These are phyloP conservation scores for Barbus barbus DNA, from an alignment of 2,113 vertebrate genomes.

Conservation along the genomic window DNA sequence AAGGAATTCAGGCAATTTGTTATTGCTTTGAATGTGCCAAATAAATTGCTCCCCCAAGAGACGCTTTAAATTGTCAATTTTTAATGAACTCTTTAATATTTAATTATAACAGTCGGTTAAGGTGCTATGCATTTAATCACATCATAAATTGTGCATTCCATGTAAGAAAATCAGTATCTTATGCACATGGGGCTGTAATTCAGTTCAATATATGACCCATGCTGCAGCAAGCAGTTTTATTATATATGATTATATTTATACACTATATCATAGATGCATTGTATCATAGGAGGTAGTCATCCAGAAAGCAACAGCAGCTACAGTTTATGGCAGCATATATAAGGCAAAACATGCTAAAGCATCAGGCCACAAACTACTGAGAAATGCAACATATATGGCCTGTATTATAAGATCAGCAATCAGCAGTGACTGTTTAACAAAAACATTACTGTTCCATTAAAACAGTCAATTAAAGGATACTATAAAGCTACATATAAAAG, in stretches of 20 bases:
- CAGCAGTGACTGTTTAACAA: background rate
- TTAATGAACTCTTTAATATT: constrained; percentile 30
- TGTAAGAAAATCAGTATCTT: background rate
- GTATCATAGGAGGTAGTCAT: constrained; percentile 29
- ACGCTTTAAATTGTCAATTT: constrained; percentile 11
- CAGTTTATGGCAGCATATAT: constrained; percentile 28
- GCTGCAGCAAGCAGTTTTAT: constrained; percentile 25
- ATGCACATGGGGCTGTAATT: background rate
- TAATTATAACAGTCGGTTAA: constrained; percentile 26
- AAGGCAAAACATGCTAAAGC: constrained; percentile 33
- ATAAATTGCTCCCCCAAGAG: background rate
- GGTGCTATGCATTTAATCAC: constrained; percentile 3
- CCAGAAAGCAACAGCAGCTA: constrained; percentile 4
- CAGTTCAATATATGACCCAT: background rate
- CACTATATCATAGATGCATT: background rate
- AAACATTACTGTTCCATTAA: background rate
- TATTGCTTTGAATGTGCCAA: background rate
- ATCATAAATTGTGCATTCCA: constrained; percentile 8
- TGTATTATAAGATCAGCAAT: background rate
- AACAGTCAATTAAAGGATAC: constrained; percentile 12
- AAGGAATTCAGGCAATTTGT: background rate
- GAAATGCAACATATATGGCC: constrained; percentile 1
- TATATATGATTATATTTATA: background rate
- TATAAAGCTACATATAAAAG: constrained; percentile 16
- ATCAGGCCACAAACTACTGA: constrained; percentile 17